Conservation (phyloP, 2,113 vertebrate species). For the Anarrhichthys ocellatus region DNA sequence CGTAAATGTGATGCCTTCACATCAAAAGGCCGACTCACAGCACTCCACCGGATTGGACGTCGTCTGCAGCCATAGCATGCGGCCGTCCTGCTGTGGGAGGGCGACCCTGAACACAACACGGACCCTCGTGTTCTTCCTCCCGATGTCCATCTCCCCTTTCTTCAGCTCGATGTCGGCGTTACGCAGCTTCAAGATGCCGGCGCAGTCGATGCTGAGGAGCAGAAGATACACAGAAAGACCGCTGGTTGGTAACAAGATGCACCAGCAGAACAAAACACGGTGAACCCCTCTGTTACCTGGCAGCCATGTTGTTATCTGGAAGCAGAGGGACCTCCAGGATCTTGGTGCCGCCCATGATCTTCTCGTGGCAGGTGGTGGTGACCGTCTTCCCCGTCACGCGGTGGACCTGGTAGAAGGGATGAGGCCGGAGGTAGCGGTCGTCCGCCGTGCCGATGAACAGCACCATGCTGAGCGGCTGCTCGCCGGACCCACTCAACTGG, state of each 20-base stretch:
- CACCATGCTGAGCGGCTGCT: constrained; percentile 90
- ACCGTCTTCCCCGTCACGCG: constrained; percentile 97
- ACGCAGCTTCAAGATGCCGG: constrained; percentile 95
- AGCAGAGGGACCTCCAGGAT: constrained; percentile 95
- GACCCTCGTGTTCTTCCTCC: constrained; percentile 96
- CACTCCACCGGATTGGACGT: constrained; percentile 93
- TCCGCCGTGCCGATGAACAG: constrained; percentile 98
- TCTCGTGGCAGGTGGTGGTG: constrained; percentile 92
- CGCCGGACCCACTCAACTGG: constrained; percentile 90
- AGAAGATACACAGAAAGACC: background rate
- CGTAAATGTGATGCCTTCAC: no score
- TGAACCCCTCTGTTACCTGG: constrained; percentile 84
- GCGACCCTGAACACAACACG: constrained; percentile 93
- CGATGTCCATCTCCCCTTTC: constrained; percentile 95
- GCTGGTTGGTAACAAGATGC: no score
- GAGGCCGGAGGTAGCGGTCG: constrained; percentile 91
- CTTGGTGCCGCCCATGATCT: constrained; percentile 87
- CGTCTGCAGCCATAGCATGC: constrained; percentile 91
- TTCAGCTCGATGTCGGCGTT: constrained; percentile 98
- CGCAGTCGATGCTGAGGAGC: constrained; percentile 91
- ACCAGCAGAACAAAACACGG: background rate
- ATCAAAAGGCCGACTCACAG: constrained; percentile 82
- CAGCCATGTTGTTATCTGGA: constrained; percentile 93
- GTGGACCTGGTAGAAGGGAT: constrained; percentile 97
- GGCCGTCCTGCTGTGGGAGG: constrained; percentile 89